phyloP scores from a whole-genome alignment of 2,888 invertebrate genomes.

The Deilephila elpenor region DNA sequence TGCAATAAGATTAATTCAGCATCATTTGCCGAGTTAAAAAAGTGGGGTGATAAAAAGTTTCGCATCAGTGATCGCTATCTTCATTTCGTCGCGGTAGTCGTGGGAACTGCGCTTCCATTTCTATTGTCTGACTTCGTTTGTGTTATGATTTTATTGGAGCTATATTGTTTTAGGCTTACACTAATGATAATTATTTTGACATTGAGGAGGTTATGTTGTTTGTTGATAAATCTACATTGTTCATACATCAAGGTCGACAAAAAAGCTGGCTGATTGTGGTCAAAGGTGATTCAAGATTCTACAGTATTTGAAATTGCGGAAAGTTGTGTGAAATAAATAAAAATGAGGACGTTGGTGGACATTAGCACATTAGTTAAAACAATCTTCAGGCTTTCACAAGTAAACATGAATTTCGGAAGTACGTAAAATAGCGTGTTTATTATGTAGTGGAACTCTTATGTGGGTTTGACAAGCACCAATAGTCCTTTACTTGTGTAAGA shows the following conservation, averaged over 20 bases:
- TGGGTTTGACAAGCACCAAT: neutral
- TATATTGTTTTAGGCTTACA: neutral
- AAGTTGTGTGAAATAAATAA: too few relatives aligned
- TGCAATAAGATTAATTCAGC: slow-evolving; percentile 41
- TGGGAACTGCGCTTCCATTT: slow-evolving; percentile 54
- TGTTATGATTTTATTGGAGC: neutral
- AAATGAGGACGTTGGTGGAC: too few relatives aligned
- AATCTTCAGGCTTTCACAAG: too few relatives aligned
- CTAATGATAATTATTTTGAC: neutral
- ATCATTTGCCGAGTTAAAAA: slow-evolving; percentile 39
- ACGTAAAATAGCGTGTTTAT: neutral
- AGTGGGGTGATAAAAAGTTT: slow-evolving; percentile 63
- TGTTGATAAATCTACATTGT: too few relatives aligned
- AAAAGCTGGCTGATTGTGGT: too few relatives aligned
- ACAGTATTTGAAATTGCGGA: too few relatives aligned
- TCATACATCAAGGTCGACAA: too few relatives aligned
- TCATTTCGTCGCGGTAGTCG: slow-evolving; percentile 63
- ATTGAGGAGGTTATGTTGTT: too few relatives aligned
- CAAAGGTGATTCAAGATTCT: too few relatives aligned
- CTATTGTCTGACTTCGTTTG: neutral
- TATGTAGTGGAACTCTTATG: neutral
- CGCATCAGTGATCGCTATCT: slow-evolving; percentile 66
- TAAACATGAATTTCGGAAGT: neutral
- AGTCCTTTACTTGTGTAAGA: neutral
- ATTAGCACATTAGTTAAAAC: too few relatives aligned